Evolutionary conservation across 1,140 invertebrate genomes (phyloP), one percentile per base, ranked within the genome.

Genomic region (Eurosta solidaginis): DNA sequence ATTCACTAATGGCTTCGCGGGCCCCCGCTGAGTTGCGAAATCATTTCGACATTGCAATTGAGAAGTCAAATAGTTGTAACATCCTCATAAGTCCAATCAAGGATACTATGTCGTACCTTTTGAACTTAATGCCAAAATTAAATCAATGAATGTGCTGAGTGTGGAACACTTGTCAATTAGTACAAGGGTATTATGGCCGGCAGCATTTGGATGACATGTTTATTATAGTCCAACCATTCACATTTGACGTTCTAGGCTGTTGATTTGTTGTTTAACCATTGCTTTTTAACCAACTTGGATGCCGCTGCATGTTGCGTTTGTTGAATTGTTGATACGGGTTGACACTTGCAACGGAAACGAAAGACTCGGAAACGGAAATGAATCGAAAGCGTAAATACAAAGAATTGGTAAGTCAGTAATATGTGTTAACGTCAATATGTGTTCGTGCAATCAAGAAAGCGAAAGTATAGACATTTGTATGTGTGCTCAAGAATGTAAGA

Each of bases 281-380:
- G 17, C 17, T 33, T 7, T 17, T 59, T 59, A 12, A 17, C 54
- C 10, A n/a, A 27, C 33, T 40, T 40, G 33, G 33, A n/a, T 36
- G 36, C 59, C 27, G 12, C 27, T 27, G 50, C 54, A 25, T 42
- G 59, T 33, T 40, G 59, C 3, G 6, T 54, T 9, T 68, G 59
- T 14, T 68, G 10, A 20, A 40, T 68, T 40, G 29, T 42, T 68
- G 59, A 40, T 40, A 40, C n/a, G 59, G 59, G 59, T 68, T 33
- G 59, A 68, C n/a, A 68, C 59, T 68, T 33, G 59, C 59, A 68
- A 68, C 59, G 59, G 59, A 68, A 68, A 68, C 59, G 59, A 68
- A 68, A 68, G 17, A 68, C 59, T 68, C 59, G 59, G 59, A 68
- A 68, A 40, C 59, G 59, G 59, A 68, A 68, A 68, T 68, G 59